Conservation (phyloP, 2,888 invertebrate species). For the Macropis europaea region DNA sequence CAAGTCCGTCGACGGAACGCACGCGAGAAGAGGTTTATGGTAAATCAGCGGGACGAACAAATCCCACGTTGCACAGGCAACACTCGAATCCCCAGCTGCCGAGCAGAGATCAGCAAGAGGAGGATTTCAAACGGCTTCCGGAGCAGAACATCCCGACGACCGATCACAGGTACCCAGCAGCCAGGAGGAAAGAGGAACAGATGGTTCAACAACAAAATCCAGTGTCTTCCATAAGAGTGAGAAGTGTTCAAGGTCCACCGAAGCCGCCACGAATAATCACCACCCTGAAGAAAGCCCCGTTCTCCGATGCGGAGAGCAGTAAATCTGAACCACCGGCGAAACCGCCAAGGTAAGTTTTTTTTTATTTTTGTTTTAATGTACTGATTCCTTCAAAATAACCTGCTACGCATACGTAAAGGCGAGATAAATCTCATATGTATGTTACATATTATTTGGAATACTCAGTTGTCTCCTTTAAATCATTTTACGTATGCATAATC, state of each 20-base stretch:
- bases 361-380: too few relatives aligned
- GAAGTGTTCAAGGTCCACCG: constrained; percentile 66
- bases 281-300: constrained; percentile 67
- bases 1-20: constrained; percentile 39
- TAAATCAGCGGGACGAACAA: constrained; percentile 28
- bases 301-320: constrained; percentile 60
- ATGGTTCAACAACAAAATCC: constrained; percentile 65
- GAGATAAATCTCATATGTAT: too few relatives aligned
- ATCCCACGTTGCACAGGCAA: constrained; percentile 68
- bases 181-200: constrained; percentile 47
- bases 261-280: constrained; percentile 75
- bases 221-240: constrained; percentile 65
- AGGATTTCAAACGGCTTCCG: constrained; percentile 45
- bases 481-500: too few relatives aligned
- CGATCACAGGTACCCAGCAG: constrained; percentile 33
- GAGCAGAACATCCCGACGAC: constrained; percentile 43
- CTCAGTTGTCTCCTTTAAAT: too few relatives aligned
- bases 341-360: constrained; percentile 67
- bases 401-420: too few relatives aligned
- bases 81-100: constrained; percentile 73
- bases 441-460: too few relatives aligned
- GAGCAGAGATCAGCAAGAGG: constrained; percentile 50
- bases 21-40: constrained; percentile 58
- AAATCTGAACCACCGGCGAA: constrained; percentile 68
- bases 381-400: too few relatives aligned